Base-by-base conservation (phyloP, 1,140 invertebrate genomes). In the Saccostrea echinata region DNA sequence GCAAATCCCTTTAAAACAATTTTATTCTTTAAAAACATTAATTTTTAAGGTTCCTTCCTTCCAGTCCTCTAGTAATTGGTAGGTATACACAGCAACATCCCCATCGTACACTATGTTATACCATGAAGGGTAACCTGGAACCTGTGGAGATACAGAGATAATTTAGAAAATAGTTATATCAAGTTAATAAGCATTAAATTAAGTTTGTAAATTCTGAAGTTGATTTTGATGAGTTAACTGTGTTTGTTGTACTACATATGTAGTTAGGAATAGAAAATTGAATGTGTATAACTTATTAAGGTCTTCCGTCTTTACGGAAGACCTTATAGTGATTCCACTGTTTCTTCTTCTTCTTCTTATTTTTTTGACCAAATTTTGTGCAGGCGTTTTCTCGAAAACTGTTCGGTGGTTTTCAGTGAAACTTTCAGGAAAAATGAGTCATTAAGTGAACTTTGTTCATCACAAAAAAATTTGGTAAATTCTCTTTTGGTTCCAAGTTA, bases 71-170 rank as follows among this genome's bases (percentile, higher is more conserved):
- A 84, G 27, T 13, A 84, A 64, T 84, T 84, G 55, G 21, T 84
- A 61, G 0, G 55, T 84, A 61, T 84, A 61, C 2, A 84, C 61
- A n/a, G 57, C 84, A 27, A 64, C 30, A 51, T 85, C 84, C 0
- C 52, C n/a, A 43, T 68, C 13, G 30, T 85, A 85, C 24, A 68
- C 68, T 1, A 85, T 71, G 61, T 85, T 85, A 30, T 85, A 85
- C 84, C 61, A 85, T 11, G 61, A 12, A 21, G 8, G 35, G 33
- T 68, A 71, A 8, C 84, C 84, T 68, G 84, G 84, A 55, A 85
- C 84, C 84, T 71, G 57, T 71, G 64, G 24, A 71, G 11, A 71
- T 27, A 71, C 21, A 71, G 27, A 71, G 9, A 71, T 27, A 61
- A 0, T 61, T 61, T 61, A 61, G 57, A 61, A 61, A 61, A 61